Percentiles rank a stretch among this genome's conserved stretches.
Evolutionary conservation across 2,888 invertebrate species (phyloP).

Genomic region (Thecocarcelia acutangulata): DNA sequence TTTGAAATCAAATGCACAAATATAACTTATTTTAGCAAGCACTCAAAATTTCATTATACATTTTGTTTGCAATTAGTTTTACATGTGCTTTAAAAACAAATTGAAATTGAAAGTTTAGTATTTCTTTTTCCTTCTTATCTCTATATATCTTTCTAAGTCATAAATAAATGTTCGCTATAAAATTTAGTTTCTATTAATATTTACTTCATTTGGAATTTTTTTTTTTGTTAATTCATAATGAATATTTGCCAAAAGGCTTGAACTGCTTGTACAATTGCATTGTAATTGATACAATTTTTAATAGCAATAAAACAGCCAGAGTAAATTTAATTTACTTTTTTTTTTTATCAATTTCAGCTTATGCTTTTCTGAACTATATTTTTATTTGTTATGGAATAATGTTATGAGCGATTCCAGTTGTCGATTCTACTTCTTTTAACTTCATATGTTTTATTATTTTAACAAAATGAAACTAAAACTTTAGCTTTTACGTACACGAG

Average conservation of each 20-base stretch:
- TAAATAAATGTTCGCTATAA: too few species aligned
- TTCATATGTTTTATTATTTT: too few species aligned
- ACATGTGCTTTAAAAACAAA: constrained; percentile 2
- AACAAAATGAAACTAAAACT: too few species aligned
- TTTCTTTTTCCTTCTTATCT: not conserved
- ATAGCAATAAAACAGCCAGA: constrained; percentile 10
- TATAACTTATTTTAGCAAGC: too few species aligned
- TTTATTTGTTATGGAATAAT: too few species aligned
- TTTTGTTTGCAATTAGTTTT: not conserved
- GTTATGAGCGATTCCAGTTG: too few species aligned
- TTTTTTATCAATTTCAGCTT: not conserved
- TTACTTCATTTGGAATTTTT: not conserved
- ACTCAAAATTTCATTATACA: too few species aligned
- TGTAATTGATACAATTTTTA: constrained; percentile 10
- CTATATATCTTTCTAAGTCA: not conserved
- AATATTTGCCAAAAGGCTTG: not conserved
- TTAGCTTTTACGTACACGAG: too few species aligned
- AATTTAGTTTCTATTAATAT: not conserved
- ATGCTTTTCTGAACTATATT: constrained; percentile 1
- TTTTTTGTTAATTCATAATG: not conserved
- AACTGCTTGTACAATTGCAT: not conserved
- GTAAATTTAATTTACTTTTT: constrained; percentile 23
- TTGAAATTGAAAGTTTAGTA: constrained; percentile 31
- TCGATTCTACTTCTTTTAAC: too few species aligned
- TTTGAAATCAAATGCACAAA: too few species aligned